Evolutionary conservation across 1,140 invertebrate genomes (phyloP).

Genomic region (Ooceraea biroi): DNA sequence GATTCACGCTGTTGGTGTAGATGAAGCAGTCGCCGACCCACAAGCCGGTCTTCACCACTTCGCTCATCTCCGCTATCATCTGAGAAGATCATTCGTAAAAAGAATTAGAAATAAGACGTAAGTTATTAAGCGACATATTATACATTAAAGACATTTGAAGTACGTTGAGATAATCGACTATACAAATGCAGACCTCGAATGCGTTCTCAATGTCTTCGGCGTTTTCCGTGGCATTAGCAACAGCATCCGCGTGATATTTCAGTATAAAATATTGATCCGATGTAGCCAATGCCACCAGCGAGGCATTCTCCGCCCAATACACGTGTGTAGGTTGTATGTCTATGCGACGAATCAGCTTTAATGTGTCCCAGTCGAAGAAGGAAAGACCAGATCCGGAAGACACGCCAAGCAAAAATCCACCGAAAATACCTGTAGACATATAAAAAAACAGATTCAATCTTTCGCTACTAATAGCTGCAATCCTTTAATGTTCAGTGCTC

Average conservation of each 20-base stretch:
- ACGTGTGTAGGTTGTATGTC: slow-evolving; percentile 98
- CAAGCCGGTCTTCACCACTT: slow-evolving; percentile 97
- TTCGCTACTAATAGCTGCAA: too few relatives aligned
- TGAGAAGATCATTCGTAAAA: slow-evolving; percentile 79
- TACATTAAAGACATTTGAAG: too few relatives aligned
- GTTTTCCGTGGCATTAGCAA: slow-evolving; percentile 91
- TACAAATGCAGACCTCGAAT: slow-evolving; percentile 93
- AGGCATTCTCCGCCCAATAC: slow-evolving; percentile 99
- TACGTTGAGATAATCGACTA: neutral
- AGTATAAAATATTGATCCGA: slow-evolving; percentile 99
- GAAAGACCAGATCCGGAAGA: slow-evolving; percentile 96
- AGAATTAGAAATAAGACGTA: neutral
- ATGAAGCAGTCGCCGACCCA: slow-evolving; percentile 99
- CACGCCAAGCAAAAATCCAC: slow-evolving; percentile 97
- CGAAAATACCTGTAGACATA: slow-evolving; percentile 93
- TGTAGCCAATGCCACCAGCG: slow-evolving; percentile 96
- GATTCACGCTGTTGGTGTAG: slow-evolving; percentile 98
- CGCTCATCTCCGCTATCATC: slow-evolving; percentile 95
- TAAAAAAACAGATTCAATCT: neutral
- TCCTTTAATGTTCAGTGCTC: too few relatives aligned
- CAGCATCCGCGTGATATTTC: slow-evolving; percentile 93
- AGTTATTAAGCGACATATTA: too few relatives aligned
- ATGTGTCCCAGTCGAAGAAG: slow-evolving; percentile 99
- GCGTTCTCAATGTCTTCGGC: slow-evolving; percentile 98
- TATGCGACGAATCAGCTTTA: slow-evolving; percentile 96